Evolutionary conservation across 30 jellyfish, hydroid and myxozoan genomes (phyloP), one percentile per base, ranked within the genome.

Genomic region (Hydractinia echinata): DNA sequence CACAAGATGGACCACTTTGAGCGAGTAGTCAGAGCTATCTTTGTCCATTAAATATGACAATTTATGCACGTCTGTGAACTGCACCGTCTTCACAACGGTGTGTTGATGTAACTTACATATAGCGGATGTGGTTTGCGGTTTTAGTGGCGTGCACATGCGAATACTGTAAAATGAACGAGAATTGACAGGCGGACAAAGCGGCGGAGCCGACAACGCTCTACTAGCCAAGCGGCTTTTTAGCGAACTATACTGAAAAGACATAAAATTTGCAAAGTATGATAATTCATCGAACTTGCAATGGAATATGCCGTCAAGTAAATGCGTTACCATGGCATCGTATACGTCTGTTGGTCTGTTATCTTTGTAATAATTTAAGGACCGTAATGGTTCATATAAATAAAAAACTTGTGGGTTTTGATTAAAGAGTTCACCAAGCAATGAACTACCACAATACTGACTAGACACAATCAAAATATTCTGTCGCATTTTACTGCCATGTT

Each of bases 61-160:
- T 79, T 94, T 94, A 81, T 94, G 99, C 13, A 94, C 99, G 70
- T 94, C 99, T 58, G 82, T 69, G 72, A 94, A 94, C 67, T 94
- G 99, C 15, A 94, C 85, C 3, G 96, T 94, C 76, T 94, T 94
- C 4, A 95, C 82, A 11, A 94, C 99, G 8, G 99, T 94, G 87
- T 94, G 99, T 79, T 94, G 99, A 55, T 94, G 99, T 52, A 94
- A 88, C 83, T 92, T 94, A 76, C 99, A 94, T 4, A 94, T 94
- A 5, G 99, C 99, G n/a, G 99, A 94, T 6, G 99, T 94, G 6
- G 99, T 94, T 64, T 94, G 85, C 49, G 99, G 99, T 72, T 94
- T 94, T 61, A 94, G 61, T 1, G 99, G 99, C 15, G 99, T 94
- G 78, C 99, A 94, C 99, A 94, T 94, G 49, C 99, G 86, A 18